Base-by-base conservation (phyloP, 2,888 invertebrate species). In the Spisula solida region DNA sequence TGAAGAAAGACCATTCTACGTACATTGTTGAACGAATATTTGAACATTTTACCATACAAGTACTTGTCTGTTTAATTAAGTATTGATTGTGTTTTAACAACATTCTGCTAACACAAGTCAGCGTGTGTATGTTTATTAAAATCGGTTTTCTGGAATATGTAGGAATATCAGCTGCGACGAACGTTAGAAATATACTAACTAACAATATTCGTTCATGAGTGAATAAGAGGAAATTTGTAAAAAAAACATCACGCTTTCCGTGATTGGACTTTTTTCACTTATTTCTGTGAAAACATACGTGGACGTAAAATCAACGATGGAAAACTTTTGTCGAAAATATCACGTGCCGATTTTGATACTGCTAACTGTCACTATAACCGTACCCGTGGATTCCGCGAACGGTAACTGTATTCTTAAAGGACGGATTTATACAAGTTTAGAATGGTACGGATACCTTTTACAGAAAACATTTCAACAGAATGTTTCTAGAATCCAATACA, bases 371-470 rank as follows among this genome's bases (percentile, higher is more conserved):
- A 29, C 82, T 16, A 41, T 87, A 48, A 82, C 87, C 82, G 78
- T 70, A n/a, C 75, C 84, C 0, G 78, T n/a, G 18, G 55, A 87
- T 12, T 89, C 88, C 1, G 18, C 84, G 10, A 85, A 51, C 12
- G 85, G 60, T 78, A 90, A 86, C 31, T 95, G 95, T 86, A 94
- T 94, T 16, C 91, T 95, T 20, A 95, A 94, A 82, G 95, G 95
- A 29, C 92, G 94, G 29, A 88, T 95, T 34, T 93, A 92, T 86
- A 95, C 95, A 18, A 89, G 93, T 31, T 88, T 94, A 70, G 93
- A 93, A 31, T 95, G 95, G 95, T 95, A 95, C 85, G 95, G 95
- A 0, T 95, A 95, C 83, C 83, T 95, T 20, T 90, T 95, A 1
- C 94, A 95, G 92, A 95, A 95, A 85, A 95, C 95, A 25, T 95